phyloP scores from a whole-genome alignment of 2,888 invertebrate genomes.

The Mimas tiliae region DNA sequence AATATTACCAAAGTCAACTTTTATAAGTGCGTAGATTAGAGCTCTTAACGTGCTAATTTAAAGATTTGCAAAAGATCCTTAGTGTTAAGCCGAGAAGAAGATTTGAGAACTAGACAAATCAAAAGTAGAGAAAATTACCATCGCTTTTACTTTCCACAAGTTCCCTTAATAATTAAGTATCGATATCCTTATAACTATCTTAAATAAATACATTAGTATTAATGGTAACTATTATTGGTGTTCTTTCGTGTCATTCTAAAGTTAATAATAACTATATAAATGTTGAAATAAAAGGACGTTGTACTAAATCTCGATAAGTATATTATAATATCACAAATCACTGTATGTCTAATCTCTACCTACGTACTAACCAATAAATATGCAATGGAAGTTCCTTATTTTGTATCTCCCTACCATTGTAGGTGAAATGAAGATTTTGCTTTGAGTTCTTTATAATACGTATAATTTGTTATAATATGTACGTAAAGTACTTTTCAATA shows the following conservation, averaged over 20 bases:
- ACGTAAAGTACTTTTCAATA: slow-evolving; percentile 3
- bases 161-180: slow-evolving; percentile 20
- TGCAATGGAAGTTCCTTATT: slow-evolving; percentile 61
- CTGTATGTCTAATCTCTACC: slow-evolving; percentile 73
- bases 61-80: slow-evolving; percentile 23
- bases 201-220: slow-evolving; percentile 46
- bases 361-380: slow-evolving; percentile 65
- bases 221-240: slow-evolving; percentile 77
- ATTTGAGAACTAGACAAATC: slow-evolving; percentile 19
- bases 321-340: slow-evolving; percentile 83
- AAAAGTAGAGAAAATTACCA: slow-evolving; percentile 24
- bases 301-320: slow-evolving; percentile 78
- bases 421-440: slow-evolving; percentile 25
- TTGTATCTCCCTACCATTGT: slow-evolving; percentile 43
- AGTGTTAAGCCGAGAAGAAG: slow-evolving; percentile 18
- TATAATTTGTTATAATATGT: slow-evolving; percentile 19
- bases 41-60: slow-evolving; percentile 1
- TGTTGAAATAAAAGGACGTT: slow-evolving; percentile 77
- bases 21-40: slow-evolving; percentile 7
- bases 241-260: slow-evolving; percentile 76
- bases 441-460: slow-evolving; percentile 18
- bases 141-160: slow-evolving; percentile 22
- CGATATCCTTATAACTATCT: slow-evolving; percentile 45
- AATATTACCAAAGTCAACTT: not conserved
- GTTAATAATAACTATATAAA: slow-evolving; percentile 73